These are phyloP conservation scores for Catocala nupta DNA, from an alignment of 2,888 invertebrate species.

Conservation along the genomic window DNA sequence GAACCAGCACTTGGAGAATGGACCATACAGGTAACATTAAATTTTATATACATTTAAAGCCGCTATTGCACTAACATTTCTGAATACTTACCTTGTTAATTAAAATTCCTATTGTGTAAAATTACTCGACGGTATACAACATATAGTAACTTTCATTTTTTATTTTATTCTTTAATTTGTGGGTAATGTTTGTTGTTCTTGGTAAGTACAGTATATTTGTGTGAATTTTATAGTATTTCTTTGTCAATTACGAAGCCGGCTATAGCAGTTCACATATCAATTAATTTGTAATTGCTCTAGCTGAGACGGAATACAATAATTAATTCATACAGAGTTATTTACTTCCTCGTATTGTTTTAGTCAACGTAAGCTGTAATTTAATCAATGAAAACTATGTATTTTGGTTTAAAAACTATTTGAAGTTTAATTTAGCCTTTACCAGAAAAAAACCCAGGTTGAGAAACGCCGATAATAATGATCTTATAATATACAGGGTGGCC, in stretches of 20 bases:
- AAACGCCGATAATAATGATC: too few species aligned
- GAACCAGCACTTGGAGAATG: conserved; percentile 96
- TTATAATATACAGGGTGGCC: too few species aligned
- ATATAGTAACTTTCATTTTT: conserved; percentile 1
- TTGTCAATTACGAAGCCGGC: too few species aligned
- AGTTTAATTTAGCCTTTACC: too few species aligned
- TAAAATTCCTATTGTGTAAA: conserved; percentile 1
- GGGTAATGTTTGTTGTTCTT: background rate
- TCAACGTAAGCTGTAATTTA: conserved; percentile 9
- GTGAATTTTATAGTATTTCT: too few species aligned
- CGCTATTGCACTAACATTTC: background rate
- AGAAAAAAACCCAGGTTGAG: too few species aligned
- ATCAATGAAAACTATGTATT: background rate
- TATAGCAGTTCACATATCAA: too few species aligned
- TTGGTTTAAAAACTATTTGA: too few species aligned
- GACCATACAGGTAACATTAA: conserved; percentile 89
- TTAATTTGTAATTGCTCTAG: conserved; percentile 21
- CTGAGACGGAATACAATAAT: conserved; percentile 37
- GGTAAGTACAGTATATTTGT: too few species aligned
- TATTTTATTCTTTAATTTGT: conserved; percentile 1
- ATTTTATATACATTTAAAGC: too few species aligned
- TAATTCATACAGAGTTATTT: conserved; percentile 8
- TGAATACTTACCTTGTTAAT: background rate
- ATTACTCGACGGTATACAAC: background rate
- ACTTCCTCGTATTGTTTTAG: conserved; percentile 33